Base-by-base conservation (phyloP, 2,113 vertebrate genomes). In the Setophaga petechia region DNA sequence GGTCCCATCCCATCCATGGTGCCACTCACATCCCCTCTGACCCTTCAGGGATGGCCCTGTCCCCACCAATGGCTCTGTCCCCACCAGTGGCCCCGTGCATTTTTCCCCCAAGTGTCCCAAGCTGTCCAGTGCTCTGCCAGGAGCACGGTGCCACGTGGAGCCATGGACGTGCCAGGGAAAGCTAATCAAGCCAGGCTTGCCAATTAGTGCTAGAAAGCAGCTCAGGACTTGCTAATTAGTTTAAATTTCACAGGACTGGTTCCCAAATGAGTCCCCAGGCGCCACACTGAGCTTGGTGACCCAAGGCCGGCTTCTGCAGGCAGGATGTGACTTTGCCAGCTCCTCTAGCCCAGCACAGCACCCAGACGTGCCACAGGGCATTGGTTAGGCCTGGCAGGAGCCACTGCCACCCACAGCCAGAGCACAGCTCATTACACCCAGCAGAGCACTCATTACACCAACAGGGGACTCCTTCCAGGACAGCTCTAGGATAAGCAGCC, bases 31-130 rank as follows among this genome's bases (percentile, higher is more conserved):
- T 2, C 43, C 68, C 51, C 55, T 33, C 49, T 33, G 1, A 15
- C 2, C 24, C 52, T 18, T 2, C 8, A 3, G 33, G 51, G 35
- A 6, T 21, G 22, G 22, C 28, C 8, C 35, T 5, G 4, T 63
- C 51, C 80, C 51, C 61, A 20, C 30, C 0, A 30, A 3, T 23
- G 23, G 24, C 27, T 5, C n/a, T 4, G 4, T 67, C 51, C 80
- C 46, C 61, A 21, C 18, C 0, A 0, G 6, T 22, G 18, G 6
- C 31, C 43, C 43, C 1, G 0, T 3, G 18, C 19, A 6, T 20
- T 59, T 51, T 24, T 6, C 16, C 49, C 78, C 85, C 74, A 11
- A 0, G 0, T 6, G 51, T 43, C 37, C 74, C 0, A 10, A 41
- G 74, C 0, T 57, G 66, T 23, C 4, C 55, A 3, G 46, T 25